These are phyloP conservation scores for Urocitellus parryii DNA, from an alignment of 2,113 vertebrate genomes.

Conservation along the genomic window DNA sequence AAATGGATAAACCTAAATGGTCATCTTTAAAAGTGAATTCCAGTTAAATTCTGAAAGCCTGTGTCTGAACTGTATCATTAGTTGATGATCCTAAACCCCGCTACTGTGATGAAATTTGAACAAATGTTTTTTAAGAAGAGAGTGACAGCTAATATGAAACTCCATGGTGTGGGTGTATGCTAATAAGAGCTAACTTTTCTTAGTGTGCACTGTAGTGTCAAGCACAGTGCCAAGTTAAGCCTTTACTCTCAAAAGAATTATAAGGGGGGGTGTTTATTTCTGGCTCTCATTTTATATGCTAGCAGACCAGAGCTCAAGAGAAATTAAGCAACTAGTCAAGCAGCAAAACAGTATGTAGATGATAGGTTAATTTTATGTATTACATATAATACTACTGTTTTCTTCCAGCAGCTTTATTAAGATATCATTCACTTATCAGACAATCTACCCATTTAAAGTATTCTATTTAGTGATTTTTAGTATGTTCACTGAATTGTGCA, in stretches of 20 bases:
- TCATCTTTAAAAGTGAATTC: background rate
- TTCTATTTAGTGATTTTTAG: background rate
- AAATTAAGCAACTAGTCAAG: constrained; percentile 11
- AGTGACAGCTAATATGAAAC: background rate
- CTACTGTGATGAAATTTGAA: background rate
- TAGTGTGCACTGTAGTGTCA: background rate
- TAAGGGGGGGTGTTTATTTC: background rate
- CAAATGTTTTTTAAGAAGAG: constrained; percentile 48
- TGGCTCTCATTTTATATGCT: background rate
- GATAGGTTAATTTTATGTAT: background rate
- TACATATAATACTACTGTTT: constrained; percentile 1
- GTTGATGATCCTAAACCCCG: background rate
- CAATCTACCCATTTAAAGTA: background rate
- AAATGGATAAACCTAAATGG: background rate
- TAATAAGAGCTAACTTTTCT: background rate
- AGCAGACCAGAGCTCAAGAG: background rate
- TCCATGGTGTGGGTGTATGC: constrained; percentile 6
- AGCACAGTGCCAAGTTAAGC: background rate
- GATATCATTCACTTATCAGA: background rate
- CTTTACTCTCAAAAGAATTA: background rate
- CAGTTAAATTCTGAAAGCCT: constrained; percentile 27
- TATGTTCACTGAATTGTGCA: background rate
- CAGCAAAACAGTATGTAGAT: background rate
- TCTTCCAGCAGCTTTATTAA: background rate
- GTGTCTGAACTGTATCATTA: background rate